These are phyloP conservation scores for Trachelus stipa DNA, from an alignment of 2,888 invertebrate species.

Conservation along the genomic window DNA sequence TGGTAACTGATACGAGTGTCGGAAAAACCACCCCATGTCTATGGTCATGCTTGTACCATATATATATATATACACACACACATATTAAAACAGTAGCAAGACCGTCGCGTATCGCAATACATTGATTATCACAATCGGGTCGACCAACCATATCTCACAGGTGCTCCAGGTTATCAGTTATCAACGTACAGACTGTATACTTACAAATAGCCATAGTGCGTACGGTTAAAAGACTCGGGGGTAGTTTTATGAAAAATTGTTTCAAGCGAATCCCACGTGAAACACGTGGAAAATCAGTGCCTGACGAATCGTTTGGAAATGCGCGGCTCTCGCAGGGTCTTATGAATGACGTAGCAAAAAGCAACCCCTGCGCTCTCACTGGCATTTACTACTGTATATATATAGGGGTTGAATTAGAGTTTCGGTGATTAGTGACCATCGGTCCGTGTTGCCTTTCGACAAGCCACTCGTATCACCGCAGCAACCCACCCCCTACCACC, in stretches of 20 bases:
- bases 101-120: not conserved
- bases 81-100: too few relatives aligned
- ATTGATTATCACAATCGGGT: not conserved
- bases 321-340: constrained; percentile 31
- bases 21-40: not conserved
- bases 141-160: not conserved
- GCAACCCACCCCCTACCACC: not conserved
- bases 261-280: constrained; percentile 28
- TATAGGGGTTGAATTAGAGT: not conserved
- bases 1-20: not conserved
- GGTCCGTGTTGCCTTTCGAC: constrained; percentile 44
- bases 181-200: not conserved
- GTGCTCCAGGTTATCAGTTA: not conserved
- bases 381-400: not conserved
- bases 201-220: not conserved
- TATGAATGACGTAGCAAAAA: constrained; percentile 63
- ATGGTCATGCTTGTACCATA: not conserved
- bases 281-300: constrained; percentile 46
- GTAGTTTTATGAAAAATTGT: not conserved
- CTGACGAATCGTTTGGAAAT: constrained; percentile 33
- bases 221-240: not conserved
- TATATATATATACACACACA: too few relatives aligned
- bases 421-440: constrained; percentile 37
- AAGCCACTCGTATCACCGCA: constrained; percentile 33
- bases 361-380: constrained; percentile 16